Base-by-base conservation (phyloP, 2,888 invertebrate species). In the Nowickia ferox region DNA sequence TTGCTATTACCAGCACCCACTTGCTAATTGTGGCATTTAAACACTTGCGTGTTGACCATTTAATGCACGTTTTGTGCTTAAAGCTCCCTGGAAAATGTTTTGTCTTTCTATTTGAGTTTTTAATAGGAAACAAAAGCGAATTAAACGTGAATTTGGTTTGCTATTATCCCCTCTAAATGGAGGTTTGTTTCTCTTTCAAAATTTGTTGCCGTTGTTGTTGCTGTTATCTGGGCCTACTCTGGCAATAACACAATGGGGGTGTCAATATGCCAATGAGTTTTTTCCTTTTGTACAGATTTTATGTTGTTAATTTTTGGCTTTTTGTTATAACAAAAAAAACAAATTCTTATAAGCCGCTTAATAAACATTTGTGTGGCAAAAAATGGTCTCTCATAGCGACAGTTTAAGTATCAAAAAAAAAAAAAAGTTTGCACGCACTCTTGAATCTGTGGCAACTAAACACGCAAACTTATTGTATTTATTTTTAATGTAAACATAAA, bases 21-120 rank as follows among this genome's bases (percentile, higher is more conserved):
- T 86, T 86, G 79, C 61, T 86, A 86, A 86, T 86, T 86, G 86
- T 80, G 42, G 79, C 84, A 80, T 83, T 84, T 86, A 86, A 84
- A 63, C 79, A 79, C 79, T 86, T 86, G 83, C 84, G 86, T 86
- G 86, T 63, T 79, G 71, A 57, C 86, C 79, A 83, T 83, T 86
- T 83, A 86, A 66, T 59, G 86, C 83, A 86, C 86, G 86, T 86
- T 84, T 30, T 86, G 2, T 19, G 79, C 84, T 72, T 77, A 46
- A 76, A 84, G 61, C 79, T 66, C 38, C 72, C n/a, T 61, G 19
- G n/a, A 6, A 51, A 57, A 72, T 42, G 66, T 65, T 59, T 66
- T 66, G 61, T 42, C 30, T 57, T 66, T 48, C 17, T 42, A 51
- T 15, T 48, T 48, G 19, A 46, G 30, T 72, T 72, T 80, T 15